Evolutionary conservation across 2,113 vertebrate species (phyloP).

Genomic region (Hemichromis elongatus): DNA sequence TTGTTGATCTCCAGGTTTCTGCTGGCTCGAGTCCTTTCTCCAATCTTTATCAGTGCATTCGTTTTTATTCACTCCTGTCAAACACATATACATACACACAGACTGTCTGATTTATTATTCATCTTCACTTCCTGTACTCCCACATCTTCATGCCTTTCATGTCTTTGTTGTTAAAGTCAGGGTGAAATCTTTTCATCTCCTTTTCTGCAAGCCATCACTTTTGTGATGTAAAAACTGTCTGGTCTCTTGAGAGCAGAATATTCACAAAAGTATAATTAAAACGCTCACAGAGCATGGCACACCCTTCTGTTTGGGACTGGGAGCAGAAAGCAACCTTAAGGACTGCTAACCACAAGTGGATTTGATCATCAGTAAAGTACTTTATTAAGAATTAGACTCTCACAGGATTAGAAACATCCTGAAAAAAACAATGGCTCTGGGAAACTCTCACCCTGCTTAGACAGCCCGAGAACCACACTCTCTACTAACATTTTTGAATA

Average conservation of each 20-base stretch:
- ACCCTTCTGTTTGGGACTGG: conserved; percentile 52
- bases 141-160: not conserved
- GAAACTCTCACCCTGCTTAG: not conserved
- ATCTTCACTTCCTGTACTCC: not conserved
- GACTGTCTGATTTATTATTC: not conserved
- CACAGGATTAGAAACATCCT: not conserved
- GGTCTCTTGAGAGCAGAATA: conserved; percentile 1
- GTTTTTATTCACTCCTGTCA: not conserved
- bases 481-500: not conserved
- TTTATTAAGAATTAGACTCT: conserved; percentile 14
- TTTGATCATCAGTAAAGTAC: not conserved
- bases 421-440: not conserved
- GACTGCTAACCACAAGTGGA: not conserved
- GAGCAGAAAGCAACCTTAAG: conserved; percentile 14
- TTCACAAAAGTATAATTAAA: conserved; percentile 48
- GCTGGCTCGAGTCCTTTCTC: not conserved
- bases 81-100: not conserved
- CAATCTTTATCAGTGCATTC: not conserved
- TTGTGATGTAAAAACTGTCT: not conserved
- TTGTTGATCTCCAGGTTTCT: not conserved
- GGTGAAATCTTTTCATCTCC: not conserved
- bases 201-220: not conserved
- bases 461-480: not conserved
- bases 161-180: not conserved
- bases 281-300: conserved; percentile 26